Evolutionary conservation across 2,113 vertebrate species (phyloP).

Genomic region (Vombatus ursinus): DNA sequence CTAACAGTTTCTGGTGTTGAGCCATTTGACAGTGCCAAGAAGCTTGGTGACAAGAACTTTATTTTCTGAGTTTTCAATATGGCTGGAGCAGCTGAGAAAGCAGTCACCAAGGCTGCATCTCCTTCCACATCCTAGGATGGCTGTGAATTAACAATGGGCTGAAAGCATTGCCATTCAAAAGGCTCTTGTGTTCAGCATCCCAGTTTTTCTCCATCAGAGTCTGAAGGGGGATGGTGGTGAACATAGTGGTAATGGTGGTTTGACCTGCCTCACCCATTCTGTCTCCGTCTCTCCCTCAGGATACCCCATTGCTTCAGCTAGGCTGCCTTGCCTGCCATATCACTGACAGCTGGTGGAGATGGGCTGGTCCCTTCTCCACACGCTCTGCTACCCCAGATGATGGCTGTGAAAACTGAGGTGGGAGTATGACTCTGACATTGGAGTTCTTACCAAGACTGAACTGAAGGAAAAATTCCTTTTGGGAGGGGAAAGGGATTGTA

Average conservation of each 20-base stretch:
- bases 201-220: neutral
- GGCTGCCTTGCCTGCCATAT: neutral
- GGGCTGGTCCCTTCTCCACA: neutral
- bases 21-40: neutral
- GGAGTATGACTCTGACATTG: neutral
- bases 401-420: neutral
- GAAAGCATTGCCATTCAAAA: neutral
- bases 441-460: neutral
- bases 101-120: neutral
- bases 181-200: neutral
- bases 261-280: neutral
- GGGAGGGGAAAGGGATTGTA: neutral
- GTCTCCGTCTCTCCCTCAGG: neutral
- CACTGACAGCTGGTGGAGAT: neutral
- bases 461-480: neutral
- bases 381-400: neutral
- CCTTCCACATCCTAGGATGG: neutral
- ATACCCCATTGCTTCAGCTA: neutral
- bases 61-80: neutral
- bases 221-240: too few relatives aligned
- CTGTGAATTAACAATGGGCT: neutral
- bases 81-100: neutral
- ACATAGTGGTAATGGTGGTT: neutral
- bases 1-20: neutral
- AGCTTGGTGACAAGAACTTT: neutral